Conservation (phyloP, 1,140 invertebrate species). For the Philotrypesis tridentata region DNA sequence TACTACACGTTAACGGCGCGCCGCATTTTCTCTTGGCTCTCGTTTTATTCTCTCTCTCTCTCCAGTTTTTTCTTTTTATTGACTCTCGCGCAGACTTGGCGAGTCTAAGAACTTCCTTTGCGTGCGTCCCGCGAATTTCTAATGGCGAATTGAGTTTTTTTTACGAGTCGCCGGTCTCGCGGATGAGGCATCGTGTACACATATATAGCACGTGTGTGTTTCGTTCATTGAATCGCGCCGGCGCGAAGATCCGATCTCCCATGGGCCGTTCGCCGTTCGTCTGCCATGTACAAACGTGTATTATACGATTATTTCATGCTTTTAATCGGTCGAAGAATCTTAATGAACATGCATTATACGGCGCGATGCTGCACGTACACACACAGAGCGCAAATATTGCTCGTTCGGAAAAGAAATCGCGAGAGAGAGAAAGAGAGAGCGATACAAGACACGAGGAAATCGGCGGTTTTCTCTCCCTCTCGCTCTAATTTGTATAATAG, state of each 20-base stretch:
- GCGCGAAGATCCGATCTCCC: slow-evolving; percentile 6
- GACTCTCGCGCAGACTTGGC: slow-evolving; percentile 20
- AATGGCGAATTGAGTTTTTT: slow-evolving; percentile 37
- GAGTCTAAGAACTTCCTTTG: slow-evolving; percentile 43
- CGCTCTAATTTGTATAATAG: background rate
- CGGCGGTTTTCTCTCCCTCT: background rate
- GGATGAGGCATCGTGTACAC: too few species aligned
- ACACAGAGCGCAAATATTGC: background rate
- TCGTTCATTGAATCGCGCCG: slow-evolving; percentile 24
- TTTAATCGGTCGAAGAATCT: background rate
- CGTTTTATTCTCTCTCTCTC: background rate
- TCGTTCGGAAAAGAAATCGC: background rate
- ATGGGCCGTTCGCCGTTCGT: too few species aligned
- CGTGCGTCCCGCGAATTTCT: slow-evolving; percentile 42
- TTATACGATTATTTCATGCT: slow-evolving; percentile 18
- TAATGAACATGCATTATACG: background rate
- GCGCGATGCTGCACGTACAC: too few species aligned
- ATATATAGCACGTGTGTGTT: background rate
- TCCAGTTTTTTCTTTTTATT: background rate
- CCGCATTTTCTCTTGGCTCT: slow-evolving; percentile 30
- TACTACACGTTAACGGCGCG: slow-evolving; percentile 28
- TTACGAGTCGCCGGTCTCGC: background rate
- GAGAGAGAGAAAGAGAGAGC: too few species aligned
- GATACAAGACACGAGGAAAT: too few species aligned
- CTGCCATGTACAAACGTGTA: background rate